Evolutionary conservation across 92 coral and sea anemone genomes (phyloP), one percentile per base, ranked within the genome.

Genomic region (Metridium senile): DNA sequence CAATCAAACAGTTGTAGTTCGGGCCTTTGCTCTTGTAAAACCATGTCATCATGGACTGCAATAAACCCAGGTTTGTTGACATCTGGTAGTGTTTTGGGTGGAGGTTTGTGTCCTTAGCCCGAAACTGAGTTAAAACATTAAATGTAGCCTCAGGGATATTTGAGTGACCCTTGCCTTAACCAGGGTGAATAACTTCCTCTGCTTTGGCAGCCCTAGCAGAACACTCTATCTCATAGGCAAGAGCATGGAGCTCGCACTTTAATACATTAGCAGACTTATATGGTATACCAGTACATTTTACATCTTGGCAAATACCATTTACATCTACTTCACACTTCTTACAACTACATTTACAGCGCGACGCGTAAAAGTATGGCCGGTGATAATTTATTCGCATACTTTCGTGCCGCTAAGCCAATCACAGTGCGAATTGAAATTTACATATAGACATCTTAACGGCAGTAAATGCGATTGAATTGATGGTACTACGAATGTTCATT

Each of bases 181-280:
- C n/a, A n/a, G n/a, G n/a, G 75, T 32, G 62, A 39, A 39, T 39
- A 4, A 39, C 49, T 39, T 39, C 49, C 32, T 70, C 75, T 57
- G 88, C 85, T 26, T 82, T 70, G 31, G 52, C 56, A 25, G 78
- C 91, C 27, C 78, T 56, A 0, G 68, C 57, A 57, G 33, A 58
- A 67, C 91, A 86, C 68, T 86, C 91, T 23, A 71, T 82, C 72
- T 87, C 91, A 71, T 87, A 87, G 23, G 67, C 68, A 47, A 39
- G 49, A n/a, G n/a, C n/a, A n/a, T n/a, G n/a, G n/a, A n/a, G n/a
- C n/a, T n/a, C n/a, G n/a, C n/a, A n/a, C n/a, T n/a, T n/a, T n/a
- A n/a, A n/a, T n/a, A n/a, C n/a, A n/a, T n/a, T 39, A 39, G 49
- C 49, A 85, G 86, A 30, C 43, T 57, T 23, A 59, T 82, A 86